Percentiles rank a stretch among this genome's conserved stretches.
phyloP scores from a whole-genome alignment of 37 sponge, comb jelly and placozoan genomes.

The Ianthella basta region DNA sequence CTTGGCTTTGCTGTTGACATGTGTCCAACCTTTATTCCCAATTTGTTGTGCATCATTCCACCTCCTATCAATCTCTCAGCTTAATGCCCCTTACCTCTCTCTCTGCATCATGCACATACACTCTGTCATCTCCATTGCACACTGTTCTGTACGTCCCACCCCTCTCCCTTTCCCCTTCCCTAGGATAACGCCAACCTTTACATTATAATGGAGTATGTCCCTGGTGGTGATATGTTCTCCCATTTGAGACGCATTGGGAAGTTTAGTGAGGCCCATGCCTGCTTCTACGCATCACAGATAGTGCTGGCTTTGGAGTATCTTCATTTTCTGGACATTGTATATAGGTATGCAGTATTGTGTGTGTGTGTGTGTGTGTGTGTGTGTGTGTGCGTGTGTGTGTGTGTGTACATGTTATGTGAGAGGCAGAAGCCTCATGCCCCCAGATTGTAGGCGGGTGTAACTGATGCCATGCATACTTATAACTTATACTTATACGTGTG shows the following conservation, averaged over 20 bases:
- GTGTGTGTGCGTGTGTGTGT: background rate
- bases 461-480: too few relatives aligned
- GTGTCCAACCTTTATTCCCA: too few relatives aligned
- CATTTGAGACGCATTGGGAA: slow-evolving; percentile 91
- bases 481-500: too few relatives aligned
- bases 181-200: slow-evolving; percentile 80
- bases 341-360: slow-evolving; percentile 71
- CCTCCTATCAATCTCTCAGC: background rate
- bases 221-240: slow-evolving; percentile 97
- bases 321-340: slow-evolving; percentile 95
- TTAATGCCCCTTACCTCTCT: background rate
- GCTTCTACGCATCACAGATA: slow-evolving; percentile 98
- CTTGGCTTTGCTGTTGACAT: too few relatives aligned
- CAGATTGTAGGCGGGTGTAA: too few relatives aligned
- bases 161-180: background rate
- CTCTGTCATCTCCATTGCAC: background rate
- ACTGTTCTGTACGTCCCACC: background rate
- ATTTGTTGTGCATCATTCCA: background rate
- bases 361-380: background rate
- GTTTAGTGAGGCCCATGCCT: slow-evolving; percentile 90
- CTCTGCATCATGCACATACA: too few relatives aligned
- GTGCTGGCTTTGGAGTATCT: slow-evolving; percentile 98
- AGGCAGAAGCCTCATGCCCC: too few relatives aligned
- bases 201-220: slow-evolving; percentile 98
- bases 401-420: too few relatives aligned